Evolutionary conservation across 2,113 vertebrate genomes (phyloP), one percentile per base, ranked within the genome.

Genomic region (Eretmochelys imbricata): DNA sequence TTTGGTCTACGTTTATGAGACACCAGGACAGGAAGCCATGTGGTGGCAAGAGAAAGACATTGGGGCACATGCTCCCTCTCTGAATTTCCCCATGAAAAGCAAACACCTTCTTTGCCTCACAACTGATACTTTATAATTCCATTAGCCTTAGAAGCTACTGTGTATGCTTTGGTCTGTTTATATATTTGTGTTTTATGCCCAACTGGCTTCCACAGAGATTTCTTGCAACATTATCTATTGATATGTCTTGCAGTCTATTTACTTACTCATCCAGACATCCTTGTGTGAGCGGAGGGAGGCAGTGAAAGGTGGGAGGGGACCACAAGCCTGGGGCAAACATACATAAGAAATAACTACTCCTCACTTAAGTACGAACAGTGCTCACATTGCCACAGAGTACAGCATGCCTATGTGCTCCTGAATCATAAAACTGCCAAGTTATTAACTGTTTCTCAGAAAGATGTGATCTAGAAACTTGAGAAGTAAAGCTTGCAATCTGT

Each of bases 151-250:
- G 88, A 86, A 88, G 24, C 3, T 80, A 82, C 25, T 72, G 1
- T 57, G 12, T 79, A 17, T 90, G 54, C 89, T 90, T 76, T 88
- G 1, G 80, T 89, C 90, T 76, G 5, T 92, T 93, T 89, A 79
- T 4, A 17, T 85, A 75, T 51, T 85, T 54, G 25, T 83, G 42
- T 48, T 92, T 85, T 83, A 65, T 83, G 88, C 78, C 46, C 25
- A 87, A 14, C 72, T 93, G 84, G 10, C 80, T 57, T 93, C 35
- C 81, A 82, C 10, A 80, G 85, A 94, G 94, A 88, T 91, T 53
- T 84, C 14, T 82, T 92, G 3, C 11, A 84, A 55, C 49, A 22
- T 72, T 72, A 72, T 72, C n/a, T 94, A 72, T 17, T 53, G 53
- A 93, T 95, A 89, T 80, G 25, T 84, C 11, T 86, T 91, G 35